Conservation (phyloP, 2,888 invertebrate species). For the Agrilus cyanescens region DNA sequence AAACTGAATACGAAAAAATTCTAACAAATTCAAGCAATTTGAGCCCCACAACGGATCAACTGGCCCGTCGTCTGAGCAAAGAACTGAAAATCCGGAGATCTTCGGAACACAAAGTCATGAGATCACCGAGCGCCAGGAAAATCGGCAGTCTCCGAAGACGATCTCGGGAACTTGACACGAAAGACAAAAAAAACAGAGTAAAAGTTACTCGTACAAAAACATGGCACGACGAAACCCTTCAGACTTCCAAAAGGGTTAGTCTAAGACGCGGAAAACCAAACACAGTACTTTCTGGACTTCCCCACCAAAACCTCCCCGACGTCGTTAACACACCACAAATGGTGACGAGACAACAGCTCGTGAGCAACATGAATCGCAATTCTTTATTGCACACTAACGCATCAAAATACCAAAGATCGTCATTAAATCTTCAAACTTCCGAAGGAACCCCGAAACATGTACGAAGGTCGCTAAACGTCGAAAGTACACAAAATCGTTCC, state of each 20-base stretch:
- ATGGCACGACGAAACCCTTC: slow-evolving; percentile 41
- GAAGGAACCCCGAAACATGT: no score
- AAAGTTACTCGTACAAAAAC: slow-evolving; percentile 51
- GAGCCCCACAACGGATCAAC: slow-evolving; percentile 53
- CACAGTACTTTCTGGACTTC: slow-evolving; percentile 33
- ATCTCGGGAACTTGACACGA: slow-evolving; percentile 46
- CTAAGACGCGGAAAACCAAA: slow-evolving; percentile 42
- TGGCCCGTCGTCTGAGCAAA: slow-evolving; percentile 57
- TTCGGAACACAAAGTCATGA: slow-evolving; percentile 55
- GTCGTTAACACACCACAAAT: slow-evolving; percentile 1
- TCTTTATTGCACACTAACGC: no score
- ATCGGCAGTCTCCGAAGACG: slow-evolving; percentile 63
- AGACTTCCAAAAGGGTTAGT: slow-evolving; percentile 36
- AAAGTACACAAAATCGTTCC: slow-evolving; percentile 3
- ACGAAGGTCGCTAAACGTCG: background rate
- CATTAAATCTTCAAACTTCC: no score
- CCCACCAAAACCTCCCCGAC: background rate
- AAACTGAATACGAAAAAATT: slow-evolving; percentile 62
- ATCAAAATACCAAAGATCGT: no score
- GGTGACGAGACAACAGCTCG: background rate
- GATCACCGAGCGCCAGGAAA: slow-evolving; percentile 72
- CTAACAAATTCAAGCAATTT: slow-evolving; percentile 55
- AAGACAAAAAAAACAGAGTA: slow-evolving; percentile 32
- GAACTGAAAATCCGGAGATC: slow-evolving; percentile 64
- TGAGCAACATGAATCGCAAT: no score